phyloP scores from a whole-genome alignment of 2,888 invertebrate species.

The Troilus luridus region DNA sequence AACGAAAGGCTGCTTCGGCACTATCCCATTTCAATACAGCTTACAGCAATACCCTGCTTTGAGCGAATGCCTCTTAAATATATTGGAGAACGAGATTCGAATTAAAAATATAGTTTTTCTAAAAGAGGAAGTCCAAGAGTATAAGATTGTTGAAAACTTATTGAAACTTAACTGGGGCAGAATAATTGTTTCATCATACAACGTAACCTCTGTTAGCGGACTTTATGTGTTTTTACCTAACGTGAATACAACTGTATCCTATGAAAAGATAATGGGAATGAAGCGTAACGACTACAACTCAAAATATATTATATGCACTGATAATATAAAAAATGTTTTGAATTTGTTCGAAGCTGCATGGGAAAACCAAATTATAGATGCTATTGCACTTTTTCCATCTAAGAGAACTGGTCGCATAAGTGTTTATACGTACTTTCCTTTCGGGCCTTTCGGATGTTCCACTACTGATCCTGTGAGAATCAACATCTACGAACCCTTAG shows the following conservation, averaged over 20 bases:
- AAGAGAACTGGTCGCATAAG: conserved; percentile 63
- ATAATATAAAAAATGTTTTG: conserved; percentile 52
- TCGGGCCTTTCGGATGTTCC: conserved; percentile 65
- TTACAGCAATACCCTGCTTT: conserved; percentile 15
- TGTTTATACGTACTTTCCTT: conserved; percentile 66
- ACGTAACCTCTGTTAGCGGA: conserved; percentile 36
- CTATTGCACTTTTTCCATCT: conserved; percentile 64
- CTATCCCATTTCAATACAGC: conserved; percentile 14
- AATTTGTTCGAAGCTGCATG: conserved; percentile 66
- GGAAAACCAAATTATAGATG: conserved; percentile 66
- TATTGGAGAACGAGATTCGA: conserved; percentile 28
- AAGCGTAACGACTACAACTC: conserved; percentile 38
- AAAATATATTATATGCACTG: conserved; percentile 59
- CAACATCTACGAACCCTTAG: conserved; percentile 63
- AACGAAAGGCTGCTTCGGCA: neutral
- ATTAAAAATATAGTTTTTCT: conserved; percentile 38
- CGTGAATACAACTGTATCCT: conserved; percentile 55
- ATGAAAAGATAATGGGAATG: conserved; percentile 57
- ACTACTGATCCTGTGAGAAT: conserved; percentile 64
- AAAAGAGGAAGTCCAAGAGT: neutral
- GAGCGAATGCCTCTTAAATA: conserved; percentile 24
- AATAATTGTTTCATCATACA: conserved; percentile 45
- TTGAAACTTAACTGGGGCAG: conserved; percentile 57
- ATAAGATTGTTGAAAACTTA: neutral
- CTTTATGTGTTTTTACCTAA: conserved; percentile 61